Evolutionary conservation across 1,140 invertebrate species (phyloP).

Genomic region (Zelostemma sp.): DNA sequence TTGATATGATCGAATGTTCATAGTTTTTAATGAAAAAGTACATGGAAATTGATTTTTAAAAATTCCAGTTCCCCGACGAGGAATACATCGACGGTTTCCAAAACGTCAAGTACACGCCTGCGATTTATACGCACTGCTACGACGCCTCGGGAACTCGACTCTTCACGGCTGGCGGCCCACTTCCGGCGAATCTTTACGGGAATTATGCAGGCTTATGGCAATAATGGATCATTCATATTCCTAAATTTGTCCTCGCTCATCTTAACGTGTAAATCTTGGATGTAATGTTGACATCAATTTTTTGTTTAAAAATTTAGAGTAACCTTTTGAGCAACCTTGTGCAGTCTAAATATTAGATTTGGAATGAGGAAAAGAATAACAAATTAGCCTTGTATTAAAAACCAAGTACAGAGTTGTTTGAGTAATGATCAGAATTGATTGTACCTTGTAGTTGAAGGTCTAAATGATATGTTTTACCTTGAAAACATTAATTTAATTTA

Average conservation of each 20-base stretch:
- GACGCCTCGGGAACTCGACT: conserved; percentile 90
- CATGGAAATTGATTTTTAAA: no score
- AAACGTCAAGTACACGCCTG: conserved; percentile 89
- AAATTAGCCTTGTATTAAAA: no score
- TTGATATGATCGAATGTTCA: conserved; percentile 28
- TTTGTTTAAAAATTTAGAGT: neutral
- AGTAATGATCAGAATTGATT: neutral
- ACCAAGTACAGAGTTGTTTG: neutral
- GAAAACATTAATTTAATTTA: no score
- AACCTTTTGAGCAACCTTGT: no score
- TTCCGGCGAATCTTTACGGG: conserved; percentile 90
- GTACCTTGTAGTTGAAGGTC: neutral
- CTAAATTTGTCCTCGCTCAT: conserved; percentile 14
- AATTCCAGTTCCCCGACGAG: conserved; percentile 82
- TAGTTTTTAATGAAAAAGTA: no score
- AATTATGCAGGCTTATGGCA: conserved; percentile 81
- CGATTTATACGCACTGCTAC: conserved; percentile 97
- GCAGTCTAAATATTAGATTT: no score
- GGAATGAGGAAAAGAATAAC: no score
- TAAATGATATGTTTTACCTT: no score
- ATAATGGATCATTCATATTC: conserved; percentile 58
- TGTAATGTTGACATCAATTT: neutral
- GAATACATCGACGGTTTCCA: conserved; percentile 84
- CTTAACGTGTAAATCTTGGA: neutral
- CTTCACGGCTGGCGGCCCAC: conserved; percentile 94